Evolutionary conservation across 2,888 invertebrate genomes (phyloP).

Genomic region (Sipunculus nudus): DNA sequence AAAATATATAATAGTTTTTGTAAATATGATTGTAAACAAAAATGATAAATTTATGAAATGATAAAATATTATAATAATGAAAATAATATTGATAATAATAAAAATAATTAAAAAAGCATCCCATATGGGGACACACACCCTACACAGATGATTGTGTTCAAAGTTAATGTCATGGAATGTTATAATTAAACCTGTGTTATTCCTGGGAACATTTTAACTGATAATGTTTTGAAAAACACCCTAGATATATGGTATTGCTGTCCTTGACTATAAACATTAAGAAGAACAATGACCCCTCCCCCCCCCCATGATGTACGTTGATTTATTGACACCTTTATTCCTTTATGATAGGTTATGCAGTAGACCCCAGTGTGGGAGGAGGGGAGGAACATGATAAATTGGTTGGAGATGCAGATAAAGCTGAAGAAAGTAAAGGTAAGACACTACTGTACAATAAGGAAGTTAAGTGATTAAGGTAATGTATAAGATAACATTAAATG

Average conservation of each 20-base stretch:
- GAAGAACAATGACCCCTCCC: no score
- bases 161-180: no score
- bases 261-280: no score
- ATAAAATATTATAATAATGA: neutral
- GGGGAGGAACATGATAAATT: slow-evolving; percentile 64
- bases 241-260: no score
- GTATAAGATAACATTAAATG: neutral
- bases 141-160: no score
- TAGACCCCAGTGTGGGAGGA: slow-evolving; percentile 90
- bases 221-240: no score
- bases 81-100: neutral
- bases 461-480: neutral
- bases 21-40: neutral
- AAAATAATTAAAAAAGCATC: no score
- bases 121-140: no score
- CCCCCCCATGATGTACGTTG: no score
- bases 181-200: no score
- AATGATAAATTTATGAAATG: neutral
- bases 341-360: slow-evolving; percentile 76
- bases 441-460: neutral
- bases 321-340: no score
- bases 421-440: slow-evolving; percentile 80
- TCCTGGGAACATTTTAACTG: no score
- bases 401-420: slow-evolving; percentile 75
- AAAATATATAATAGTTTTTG: neutral